Conservation (phyloP, 1,140 invertebrate genomes). For the Drosophila parabipectinata region DNA sequence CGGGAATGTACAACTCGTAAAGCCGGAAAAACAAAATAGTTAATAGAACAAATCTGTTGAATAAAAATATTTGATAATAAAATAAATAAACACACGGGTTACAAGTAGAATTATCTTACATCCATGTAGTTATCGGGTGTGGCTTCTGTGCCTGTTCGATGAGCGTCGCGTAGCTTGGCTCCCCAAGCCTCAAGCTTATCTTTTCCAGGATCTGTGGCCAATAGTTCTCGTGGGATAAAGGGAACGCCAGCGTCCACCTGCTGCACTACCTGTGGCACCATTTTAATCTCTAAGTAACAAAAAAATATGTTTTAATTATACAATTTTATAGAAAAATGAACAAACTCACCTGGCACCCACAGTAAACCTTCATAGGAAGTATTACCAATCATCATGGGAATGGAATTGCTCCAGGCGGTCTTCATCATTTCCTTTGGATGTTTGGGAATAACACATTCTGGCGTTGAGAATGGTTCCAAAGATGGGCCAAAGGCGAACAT, state of each 20-base stretch:
- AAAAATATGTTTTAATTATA: not conserved
- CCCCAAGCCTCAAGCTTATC: slow-evolving; percentile 51
- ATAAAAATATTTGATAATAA: not conserved
- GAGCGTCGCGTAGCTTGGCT: slow-evolving; percentile 50
- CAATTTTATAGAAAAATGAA: too few relatives aligned
- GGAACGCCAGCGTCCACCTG: slow-evolving; percentile 56
- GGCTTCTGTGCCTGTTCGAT: slow-evolving; percentile 60
- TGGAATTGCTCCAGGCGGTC: slow-evolving; percentile 82
- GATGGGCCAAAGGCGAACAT: slow-evolving; percentile 78
- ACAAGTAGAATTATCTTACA: slow-evolving; percentile 37
- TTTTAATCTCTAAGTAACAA: slow-evolving; percentile 50
- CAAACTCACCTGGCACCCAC: slow-evolving; percentile 53
- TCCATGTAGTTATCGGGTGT: slow-evolving; percentile 72
- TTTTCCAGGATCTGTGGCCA: slow-evolving; percentile 31
- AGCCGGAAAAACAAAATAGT: slow-evolving; percentile 82
- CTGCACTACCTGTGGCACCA: slow-evolving; percentile 42
- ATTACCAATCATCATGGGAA: slow-evolving; percentile 83
- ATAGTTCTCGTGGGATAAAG: slow-evolving; percentile 65
- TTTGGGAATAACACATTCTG: slow-evolving; percentile 75
- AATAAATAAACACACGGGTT: not conserved
- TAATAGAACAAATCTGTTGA: slow-evolving; percentile 68
- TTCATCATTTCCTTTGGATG: slow-evolving; percentile 76
- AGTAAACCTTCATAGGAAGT: slow-evolving; percentile 83
- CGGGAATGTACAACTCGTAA: slow-evolving; percentile 76
- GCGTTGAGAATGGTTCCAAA: slow-evolving; percentile 73